Percentiles rank a stretch among this genome's conserved stretches.
Evolutionary conservation across 2,888 invertebrate genomes (phyloP).

Genomic region (Dione juno): DNA sequence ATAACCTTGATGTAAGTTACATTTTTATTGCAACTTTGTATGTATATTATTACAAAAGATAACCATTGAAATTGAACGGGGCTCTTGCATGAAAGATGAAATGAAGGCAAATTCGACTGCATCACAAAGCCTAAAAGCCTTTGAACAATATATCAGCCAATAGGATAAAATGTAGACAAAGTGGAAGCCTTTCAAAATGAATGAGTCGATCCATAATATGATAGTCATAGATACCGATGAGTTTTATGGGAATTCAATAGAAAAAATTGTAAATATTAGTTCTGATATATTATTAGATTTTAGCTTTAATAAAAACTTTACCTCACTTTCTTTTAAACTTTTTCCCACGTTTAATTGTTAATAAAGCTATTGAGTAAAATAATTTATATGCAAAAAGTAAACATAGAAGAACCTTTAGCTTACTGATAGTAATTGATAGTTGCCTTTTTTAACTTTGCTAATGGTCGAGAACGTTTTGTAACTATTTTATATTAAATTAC

Average conservation of each 20-base stretch:
- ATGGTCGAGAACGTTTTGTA: no score
- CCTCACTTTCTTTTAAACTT: no score
- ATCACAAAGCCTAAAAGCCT: constrained; percentile 32
- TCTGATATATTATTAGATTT: neutral
- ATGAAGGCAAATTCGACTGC: constrained; percentile 30
- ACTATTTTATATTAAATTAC: no score
- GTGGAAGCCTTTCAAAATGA: constrained; percentile 31
- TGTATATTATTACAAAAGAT: neutral
- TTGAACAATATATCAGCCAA: constrained; percentile 36
- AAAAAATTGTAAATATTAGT: neutral
- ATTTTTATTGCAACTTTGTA: constrained; percentile 1
- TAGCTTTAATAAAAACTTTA: no score
- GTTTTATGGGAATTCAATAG: constrained; percentile 6
- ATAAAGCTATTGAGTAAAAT: no score
- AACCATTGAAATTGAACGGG: constrained; percentile 16
- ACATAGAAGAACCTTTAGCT: no score
- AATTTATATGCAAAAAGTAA: no score
- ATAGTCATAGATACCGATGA: constrained; percentile 13
- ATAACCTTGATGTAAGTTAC: neutral
- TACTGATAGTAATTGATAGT: no score
- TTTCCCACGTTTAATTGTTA: no score
- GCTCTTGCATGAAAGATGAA: constrained; percentile 16
- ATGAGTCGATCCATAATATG: constrained; percentile 21
- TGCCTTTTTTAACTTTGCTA: no score
- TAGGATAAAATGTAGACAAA: constrained; percentile 32